A percentile compares a stretch with the other conserved stretches of the same genome.
phyloP scores from a whole-genome alignment of 2,888 invertebrate genomes.

The Scelioninae gen. 2 region DNA sequence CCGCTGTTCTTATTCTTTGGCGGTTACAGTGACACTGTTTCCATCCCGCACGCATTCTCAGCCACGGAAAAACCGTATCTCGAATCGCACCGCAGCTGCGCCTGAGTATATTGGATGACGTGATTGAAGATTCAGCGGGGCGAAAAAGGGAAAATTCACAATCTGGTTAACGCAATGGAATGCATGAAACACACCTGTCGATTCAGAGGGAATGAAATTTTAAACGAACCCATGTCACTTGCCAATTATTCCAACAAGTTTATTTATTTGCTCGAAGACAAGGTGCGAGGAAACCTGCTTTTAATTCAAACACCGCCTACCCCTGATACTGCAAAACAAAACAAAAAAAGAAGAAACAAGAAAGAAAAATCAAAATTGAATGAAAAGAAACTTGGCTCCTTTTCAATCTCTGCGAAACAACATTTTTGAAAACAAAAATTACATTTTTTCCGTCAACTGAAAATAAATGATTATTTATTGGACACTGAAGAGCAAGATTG shows the following conservation, averaged over 20 bases:
- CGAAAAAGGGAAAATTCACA: constrained; percentile 68
- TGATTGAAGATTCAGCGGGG: constrained; percentile 65
- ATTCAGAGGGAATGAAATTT: constrained; percentile 40
- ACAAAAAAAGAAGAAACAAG: too few relatives aligned
- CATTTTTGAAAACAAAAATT: too few relatives aligned
- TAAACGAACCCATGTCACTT: constrained; percentile 16
- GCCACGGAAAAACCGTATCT: constrained; percentile 59
- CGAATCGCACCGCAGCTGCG: constrained; percentile 61
- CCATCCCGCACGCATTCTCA: constrained; percentile 37
- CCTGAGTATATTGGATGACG: constrained; percentile 61
- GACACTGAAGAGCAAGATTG: too few relatives aligned
- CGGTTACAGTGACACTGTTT: constrained; percentile 55
- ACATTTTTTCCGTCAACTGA: too few relatives aligned
- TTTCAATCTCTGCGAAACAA: too few relatives aligned
- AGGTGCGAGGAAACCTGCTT: too few relatives aligned
- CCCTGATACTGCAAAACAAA: too few relatives aligned
- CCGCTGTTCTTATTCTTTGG: constrained; percentile 50
- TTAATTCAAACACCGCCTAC: too few relatives aligned
- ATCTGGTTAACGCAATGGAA: constrained; percentile 51
- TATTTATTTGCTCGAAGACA: too few relatives aligned
- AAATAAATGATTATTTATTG: too few relatives aligned
- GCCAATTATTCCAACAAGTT: constrained; percentile 39
- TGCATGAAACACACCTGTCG: constrained; percentile 49
- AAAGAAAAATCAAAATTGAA: too few relatives aligned
- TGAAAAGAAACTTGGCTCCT: too few relatives aligned